phyloP scores from a whole-genome alignment of 2,888 invertebrate genomes.

The Ectropis crepuscularia region DNA sequence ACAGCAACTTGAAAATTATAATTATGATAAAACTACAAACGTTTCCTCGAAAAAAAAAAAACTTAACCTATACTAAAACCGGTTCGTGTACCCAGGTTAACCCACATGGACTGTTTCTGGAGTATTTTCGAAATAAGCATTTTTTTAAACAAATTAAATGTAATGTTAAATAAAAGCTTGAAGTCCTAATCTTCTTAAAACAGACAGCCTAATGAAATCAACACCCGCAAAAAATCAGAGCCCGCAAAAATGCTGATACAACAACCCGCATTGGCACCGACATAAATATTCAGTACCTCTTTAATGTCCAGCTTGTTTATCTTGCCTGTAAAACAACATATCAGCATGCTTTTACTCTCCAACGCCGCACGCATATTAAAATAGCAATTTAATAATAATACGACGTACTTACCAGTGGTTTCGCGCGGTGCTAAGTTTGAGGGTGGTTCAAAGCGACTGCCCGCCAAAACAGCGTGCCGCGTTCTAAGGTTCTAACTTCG shows the following conservation, averaged over 20 bases:
- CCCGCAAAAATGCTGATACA: conserved; percentile 4
- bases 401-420: conserved; percentile 68
- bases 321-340: conserved; percentile 9
- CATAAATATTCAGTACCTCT: conserved; percentile 11
- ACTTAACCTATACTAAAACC: no score
- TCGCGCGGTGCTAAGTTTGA: conserved; percentile 65
- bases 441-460: conserved; percentile 54
- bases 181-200: not conserved
- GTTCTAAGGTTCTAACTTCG: conserved; percentile 61
- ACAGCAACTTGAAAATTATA: no score
- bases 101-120: no score
- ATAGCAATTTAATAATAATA: conserved; percentile 40
- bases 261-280: not conserved
- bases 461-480: conserved; percentile 65
- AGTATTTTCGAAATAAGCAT: no score
- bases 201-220: conserved; percentile 12
- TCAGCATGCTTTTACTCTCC: conserved; percentile 21
- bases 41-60: no score
- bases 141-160: no score
- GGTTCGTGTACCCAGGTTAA: no score
- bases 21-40: no score
- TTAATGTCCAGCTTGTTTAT: conserved; percentile 4
- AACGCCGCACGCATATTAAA: conserved; percentile 34
- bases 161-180: no score
- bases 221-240: conserved; percentile 14